Percentiles rank a stretch among this genome's conserved stretches.
These are phyloP conservation scores for Casuarius casuarius DNA, from an alignment of 2,113 vertebrate genomes.

Conservation along the genomic window DNA sequence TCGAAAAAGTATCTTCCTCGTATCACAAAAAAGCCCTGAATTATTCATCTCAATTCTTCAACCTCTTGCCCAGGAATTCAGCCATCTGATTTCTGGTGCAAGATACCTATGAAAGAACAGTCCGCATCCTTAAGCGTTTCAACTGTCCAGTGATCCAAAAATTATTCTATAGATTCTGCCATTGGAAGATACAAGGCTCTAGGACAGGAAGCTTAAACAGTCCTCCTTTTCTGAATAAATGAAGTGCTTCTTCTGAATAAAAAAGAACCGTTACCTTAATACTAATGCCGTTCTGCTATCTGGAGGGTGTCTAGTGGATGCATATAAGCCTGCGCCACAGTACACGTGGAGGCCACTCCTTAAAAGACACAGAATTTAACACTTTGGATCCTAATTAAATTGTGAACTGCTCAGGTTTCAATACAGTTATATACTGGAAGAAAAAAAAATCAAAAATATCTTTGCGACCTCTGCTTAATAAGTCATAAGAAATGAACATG, in stretches of 20 bases:
- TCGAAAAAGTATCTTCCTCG: neutral
- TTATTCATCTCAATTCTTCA: neutral
- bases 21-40: neutral
- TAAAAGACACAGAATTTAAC: neutral
- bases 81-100: neutral
- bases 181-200: neutral
- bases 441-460: neutral
- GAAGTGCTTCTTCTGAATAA: neutral
- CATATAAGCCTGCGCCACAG: neutral
- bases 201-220: neutral
- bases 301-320: accelerated
- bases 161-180: neutral
- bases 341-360: neutral
- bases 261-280: neutral
- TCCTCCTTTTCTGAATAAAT: neutral
- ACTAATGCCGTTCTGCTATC: neutral
- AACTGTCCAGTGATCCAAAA: neutral
- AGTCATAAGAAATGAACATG: neutral
- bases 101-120: neutral
- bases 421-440: neutral
- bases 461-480: neutral
- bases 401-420: neutral
- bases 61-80: neutral
- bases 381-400: neutral
- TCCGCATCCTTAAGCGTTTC: neutral